Conservation (phyloP, 2,113 vertebrate genomes). For the Myanophis thanlyinensis region DNA sequence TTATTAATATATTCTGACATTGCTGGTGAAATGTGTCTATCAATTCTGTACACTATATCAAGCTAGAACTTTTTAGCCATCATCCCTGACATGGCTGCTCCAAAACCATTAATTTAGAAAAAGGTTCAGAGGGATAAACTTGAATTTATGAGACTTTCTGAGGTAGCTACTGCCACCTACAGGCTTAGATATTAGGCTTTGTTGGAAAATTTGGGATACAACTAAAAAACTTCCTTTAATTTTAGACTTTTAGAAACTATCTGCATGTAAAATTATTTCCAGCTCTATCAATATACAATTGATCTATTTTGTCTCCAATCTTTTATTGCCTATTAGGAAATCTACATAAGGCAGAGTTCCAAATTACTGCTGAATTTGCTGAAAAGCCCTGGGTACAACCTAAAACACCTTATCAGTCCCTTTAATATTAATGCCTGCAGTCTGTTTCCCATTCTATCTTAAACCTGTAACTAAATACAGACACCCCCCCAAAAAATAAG, state of each 20-base stretch:
- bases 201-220: neutral
- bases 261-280: neutral
- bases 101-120: neutral
- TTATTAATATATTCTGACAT: conserved; percentile 4
- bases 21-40: neutral
- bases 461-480: neutral
- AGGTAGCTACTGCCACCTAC: neutral
- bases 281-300: neutral
- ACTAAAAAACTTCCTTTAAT: neutral
- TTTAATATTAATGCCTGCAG: neutral
- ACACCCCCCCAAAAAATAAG: neutral
- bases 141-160: neutral
- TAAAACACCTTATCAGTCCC: neutral
- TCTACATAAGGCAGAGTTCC: neutral
- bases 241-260: neutral
- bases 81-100: neutral
- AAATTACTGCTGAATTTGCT: neutral
- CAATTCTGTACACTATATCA: neutral
- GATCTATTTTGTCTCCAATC: neutral
- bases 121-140: neutral
- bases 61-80: neutral
- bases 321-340: neutral
- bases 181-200: neutral
- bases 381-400: neutral
- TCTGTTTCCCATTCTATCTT: neutral